phyloP scores from a whole-genome alignment of 2,113 vertebrate genomes.

The Passerina amoena region DNA sequence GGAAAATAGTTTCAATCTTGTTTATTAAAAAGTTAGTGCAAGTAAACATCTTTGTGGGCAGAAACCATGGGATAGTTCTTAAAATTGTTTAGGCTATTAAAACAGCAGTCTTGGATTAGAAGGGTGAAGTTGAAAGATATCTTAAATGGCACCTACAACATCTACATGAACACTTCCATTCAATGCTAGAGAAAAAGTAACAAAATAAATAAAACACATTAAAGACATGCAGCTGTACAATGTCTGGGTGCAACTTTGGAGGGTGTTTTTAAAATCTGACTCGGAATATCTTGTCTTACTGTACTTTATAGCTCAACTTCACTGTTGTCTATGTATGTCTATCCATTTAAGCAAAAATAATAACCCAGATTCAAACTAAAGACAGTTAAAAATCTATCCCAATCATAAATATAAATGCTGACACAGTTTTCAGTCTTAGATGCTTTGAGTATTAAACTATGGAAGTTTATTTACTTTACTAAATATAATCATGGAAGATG shows the following conservation, averaged over 20 bases:
- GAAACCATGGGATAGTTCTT: not conserved
- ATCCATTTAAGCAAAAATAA: not conserved
- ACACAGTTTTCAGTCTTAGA: not conserved
- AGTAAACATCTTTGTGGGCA: not conserved
- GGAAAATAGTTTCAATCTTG: not conserved
- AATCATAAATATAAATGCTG: slow-evolving; percentile 1
- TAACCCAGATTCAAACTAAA: slow-evolving; percentile 12
- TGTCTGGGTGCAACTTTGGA: not conserved
- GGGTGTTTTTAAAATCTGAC: not conserved
- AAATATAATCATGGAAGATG: not conserved
- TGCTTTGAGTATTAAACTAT: not conserved
- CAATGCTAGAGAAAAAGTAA: not conserved
- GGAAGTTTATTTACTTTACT: slow-evolving; percentile 24
- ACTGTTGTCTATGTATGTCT: not conserved
- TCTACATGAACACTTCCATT: not conserved
- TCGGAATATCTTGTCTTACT: not conserved
- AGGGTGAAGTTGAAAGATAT: not conserved
- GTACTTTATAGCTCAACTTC: not conserved
- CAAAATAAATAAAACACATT: not conserved
- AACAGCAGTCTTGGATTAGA: not conserved
- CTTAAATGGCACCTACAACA: not conserved
- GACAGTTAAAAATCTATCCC: not conserved
- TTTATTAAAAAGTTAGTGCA: not conserved
- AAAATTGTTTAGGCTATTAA: not conserved
- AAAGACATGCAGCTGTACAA: not conserved